Conservation (phyloP, 1,140 invertebrate species). For the Diorhabda sublineata region DNA sequence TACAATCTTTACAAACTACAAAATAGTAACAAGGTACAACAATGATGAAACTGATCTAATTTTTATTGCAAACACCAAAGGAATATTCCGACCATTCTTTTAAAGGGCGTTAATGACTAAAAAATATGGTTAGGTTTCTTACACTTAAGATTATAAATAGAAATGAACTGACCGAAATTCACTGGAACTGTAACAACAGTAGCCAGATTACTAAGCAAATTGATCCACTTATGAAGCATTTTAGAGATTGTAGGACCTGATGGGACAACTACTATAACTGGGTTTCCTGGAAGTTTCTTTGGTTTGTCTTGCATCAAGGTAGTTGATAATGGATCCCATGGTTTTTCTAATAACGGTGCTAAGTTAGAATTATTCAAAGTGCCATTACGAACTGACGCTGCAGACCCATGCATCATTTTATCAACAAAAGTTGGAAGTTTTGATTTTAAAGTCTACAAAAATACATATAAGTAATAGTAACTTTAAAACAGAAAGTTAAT, state of each 20-base stretch:
- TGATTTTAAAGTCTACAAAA: constrained; percentile 62
- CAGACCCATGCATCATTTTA: constrained; percentile 62
- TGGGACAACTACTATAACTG: constrained; percentile 66
- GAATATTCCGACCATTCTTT: too few relatives aligned
- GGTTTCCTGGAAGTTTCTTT: constrained; percentile 68
- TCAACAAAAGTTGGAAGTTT: constrained; percentile 77
- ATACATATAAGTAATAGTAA: neutral
- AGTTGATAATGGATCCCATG: constrained; percentile 68
- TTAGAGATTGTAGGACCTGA: constrained; percentile 55
- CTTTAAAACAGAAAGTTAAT: too few relatives aligned
- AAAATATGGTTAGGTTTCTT: too few relatives aligned
- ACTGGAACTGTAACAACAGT: constrained; percentile 64
- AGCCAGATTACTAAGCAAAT: constrained; percentile 62
- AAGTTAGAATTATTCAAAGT: constrained; percentile 53
- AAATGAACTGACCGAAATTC: constrained; percentile 43
- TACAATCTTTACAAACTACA: too few relatives aligned
- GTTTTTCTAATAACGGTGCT: constrained; percentile 63
- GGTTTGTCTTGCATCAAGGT: constrained; percentile 41
- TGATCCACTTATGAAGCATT: constrained; percentile 66
- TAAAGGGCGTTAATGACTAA: too few relatives aligned
- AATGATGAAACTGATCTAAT: too few relatives aligned
- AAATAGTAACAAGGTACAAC: too few relatives aligned
- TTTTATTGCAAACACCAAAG: too few relatives aligned
- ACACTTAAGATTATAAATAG: neutral
- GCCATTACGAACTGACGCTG: constrained; percentile 46